Percentiles rank a stretch among this genome's conserved stretches.
Conservation (phyloP, 2,888 invertebrate species). For the Merodon equestris region DNA sequence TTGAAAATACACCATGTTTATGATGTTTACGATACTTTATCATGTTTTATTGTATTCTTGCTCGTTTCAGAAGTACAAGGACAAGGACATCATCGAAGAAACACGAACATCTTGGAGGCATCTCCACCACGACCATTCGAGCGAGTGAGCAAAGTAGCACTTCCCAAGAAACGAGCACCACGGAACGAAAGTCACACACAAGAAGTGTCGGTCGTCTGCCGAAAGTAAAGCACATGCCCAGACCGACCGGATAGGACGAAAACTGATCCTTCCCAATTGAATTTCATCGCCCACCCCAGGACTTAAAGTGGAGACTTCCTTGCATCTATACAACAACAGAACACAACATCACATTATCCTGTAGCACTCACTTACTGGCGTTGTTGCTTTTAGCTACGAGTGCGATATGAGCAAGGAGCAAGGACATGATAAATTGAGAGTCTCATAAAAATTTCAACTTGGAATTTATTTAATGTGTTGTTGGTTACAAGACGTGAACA, state of each 20-base stretch:
- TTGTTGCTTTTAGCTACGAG: background rate
- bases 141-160: conserved; percentile 54
- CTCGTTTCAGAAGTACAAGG: conserved; percentile 39
- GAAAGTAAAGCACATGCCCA: background rate
- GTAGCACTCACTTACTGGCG: conserved; percentile 30
- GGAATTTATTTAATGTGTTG: conserved; percentile 68
- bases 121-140: conserved; percentile 13
- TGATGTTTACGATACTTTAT: conserved; percentile 59
- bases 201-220: conserved; percentile 46
- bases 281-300: conserved; percentile 38
- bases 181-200: conserved; percentile 61
- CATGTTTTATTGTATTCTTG: conserved; percentile 46
- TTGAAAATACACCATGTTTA: conserved; percentile 21
- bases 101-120: conserved; percentile 3
- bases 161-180: conserved; percentile 50
- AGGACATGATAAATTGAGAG: conserved; percentile 68
- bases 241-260: conserved; percentile 10
- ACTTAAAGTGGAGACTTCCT: too few relatives aligned
- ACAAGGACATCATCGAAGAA: conserved; percentile 45
- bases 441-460: conserved; percentile 68
- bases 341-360: conserved; percentile 43
- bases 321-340: too few relatives aligned
- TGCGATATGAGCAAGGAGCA: conserved; percentile 42
- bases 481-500: conserved; percentile 59
- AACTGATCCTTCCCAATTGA: conserved; percentile 68